Base-by-base conservation (phyloP, 2,797 vertebrate species). In the Hirundo rustica region DNA sequence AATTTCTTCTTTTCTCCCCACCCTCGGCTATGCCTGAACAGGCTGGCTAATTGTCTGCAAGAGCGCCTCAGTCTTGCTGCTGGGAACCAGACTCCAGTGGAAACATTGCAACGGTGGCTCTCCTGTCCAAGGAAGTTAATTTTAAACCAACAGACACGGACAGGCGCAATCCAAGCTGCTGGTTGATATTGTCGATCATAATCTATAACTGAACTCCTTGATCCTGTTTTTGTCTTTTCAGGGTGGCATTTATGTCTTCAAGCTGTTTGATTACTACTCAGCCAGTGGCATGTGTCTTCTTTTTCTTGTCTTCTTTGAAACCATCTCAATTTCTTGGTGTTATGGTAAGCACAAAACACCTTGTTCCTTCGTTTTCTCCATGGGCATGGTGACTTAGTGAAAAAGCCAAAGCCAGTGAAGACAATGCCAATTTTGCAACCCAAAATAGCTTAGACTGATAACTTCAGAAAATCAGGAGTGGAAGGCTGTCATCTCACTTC, bases 251-350 rank as follows among this genome's bases (percentile, higher is more conserved):
- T 99, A 99, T 71, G 98, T 99, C 74, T 99, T 99, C 97, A 99
- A 99, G 97, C 96, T 99, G 75, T 99, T 99, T 96, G 99, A 99
- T 97, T 99, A 99, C 97, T 99, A 99, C 96, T 99, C 99, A 3
- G 99, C 99, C 96, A 99, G 99, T 78, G 99, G 99, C 86, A 99
- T 99, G 99, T 99, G 98, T 92, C 98, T 99, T 27, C 98, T 99
- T 80, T 99, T 97, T 97, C 98, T 99, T 16, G 98, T 99, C 82
- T 99, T 99, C 98, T 99, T 99, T 73, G 99, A 99, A 96, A 99
- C 99, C 3, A 62, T 98, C 68, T 98, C 99, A 48, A 99, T 99
- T 97, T 98, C 99, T 84, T 99, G 99, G 99, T 97, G 99, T 96
- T 99, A 99, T 15, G 99, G 99, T 99, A 97, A 89, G 98, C 85